Percentiles rank a stretch among this genome's conserved stretches.
Evolutionary conservation across 64 coral and sea anemone species (phyloP).

Genomic region (Montipora cactus): DNA sequence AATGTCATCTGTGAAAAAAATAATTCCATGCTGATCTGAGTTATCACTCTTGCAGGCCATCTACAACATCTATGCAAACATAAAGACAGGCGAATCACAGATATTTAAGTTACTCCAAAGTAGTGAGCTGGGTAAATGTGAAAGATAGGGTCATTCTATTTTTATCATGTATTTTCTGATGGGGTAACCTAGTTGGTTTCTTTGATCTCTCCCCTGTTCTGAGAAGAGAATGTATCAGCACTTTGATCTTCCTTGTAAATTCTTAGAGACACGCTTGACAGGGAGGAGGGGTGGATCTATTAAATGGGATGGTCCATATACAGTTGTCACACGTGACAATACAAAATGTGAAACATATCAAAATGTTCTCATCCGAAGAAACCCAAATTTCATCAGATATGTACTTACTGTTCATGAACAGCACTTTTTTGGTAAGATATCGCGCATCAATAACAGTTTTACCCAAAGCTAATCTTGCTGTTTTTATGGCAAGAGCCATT

Average conservation of each 20-base stretch:
- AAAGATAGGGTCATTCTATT: background rate
- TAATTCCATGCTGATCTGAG: background rate
- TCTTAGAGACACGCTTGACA: too few relatives aligned
- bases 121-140: background rate
- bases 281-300: too few relatives aligned
- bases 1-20: conserved; percentile 77
- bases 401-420: conserved; percentile 91
- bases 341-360: too few relatives aligned
- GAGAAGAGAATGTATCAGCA: too few relatives aligned
- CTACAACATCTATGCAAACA: background rate
- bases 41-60: background rate
- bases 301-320: too few relatives aligned
- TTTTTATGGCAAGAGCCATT: conserved; percentile 81
- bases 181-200: too few relatives aligned
- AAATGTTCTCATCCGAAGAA: background rate
- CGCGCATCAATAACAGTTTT: conserved; percentile 79
- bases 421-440: conserved; percentile 70
- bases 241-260: too few relatives aligned
- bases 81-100: background rate
- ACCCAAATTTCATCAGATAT: background rate
- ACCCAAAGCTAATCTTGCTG: conserved; percentile 75
- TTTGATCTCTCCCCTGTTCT: too few relatives aligned
- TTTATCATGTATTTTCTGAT: too few relatives aligned
- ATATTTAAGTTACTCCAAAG: background rate
- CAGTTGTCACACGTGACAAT: too few relatives aligned